Evolutionary conservation across 2,888 invertebrate genomes (phyloP), one percentile per base, ranked within the genome.

Genomic region (Allygus modestus): DNA sequence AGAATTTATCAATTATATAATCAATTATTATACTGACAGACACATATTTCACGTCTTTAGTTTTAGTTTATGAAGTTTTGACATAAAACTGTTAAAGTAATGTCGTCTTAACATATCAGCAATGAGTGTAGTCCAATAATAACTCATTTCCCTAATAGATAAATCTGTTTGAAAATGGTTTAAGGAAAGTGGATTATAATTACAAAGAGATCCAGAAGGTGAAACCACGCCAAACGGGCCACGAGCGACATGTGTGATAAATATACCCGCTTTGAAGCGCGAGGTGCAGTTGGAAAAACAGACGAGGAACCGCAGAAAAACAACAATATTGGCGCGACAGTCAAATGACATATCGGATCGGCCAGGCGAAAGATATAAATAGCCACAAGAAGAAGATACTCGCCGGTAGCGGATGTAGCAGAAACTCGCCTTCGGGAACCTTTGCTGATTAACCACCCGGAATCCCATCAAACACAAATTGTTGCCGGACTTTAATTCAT

Each of bases 201-300:
- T 7, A 23, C 54, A 54, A 7, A 20, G 54, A 23, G 54, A 20
- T 54, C 4, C 58, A 31, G 28, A 31, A 65, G 28, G 58, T 9
- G 23, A 58, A 58, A 58, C 26, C 58, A 23, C 20, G 58, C 58
- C 58, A 58, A 58, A 4, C 28, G 31, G 65, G 65, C 65, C 65
- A 65, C 26, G 28, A 28, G 26, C 28, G 65, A 65, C n/a, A n/a
- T n/a, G 4, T 20, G 65, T 20, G 28, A 65, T 65, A 28, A 28
- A 15, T 65, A 5, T 65, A 31, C 15, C 65, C 65, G 65, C 65
- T 65, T 65, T 65, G 65, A 65, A 28, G 65, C 65, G 65, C 65
- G 20, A 20, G 65, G 26, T 65, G 65, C 65, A 65, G 65, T 65
- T 65, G 65, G 17, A 65, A 65, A 65, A 65, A 65, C 65, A 65